Evolutionary conservation across 2,888 invertebrate genomes (phyloP).

Genomic region (Erannis defoliaria): DNA sequence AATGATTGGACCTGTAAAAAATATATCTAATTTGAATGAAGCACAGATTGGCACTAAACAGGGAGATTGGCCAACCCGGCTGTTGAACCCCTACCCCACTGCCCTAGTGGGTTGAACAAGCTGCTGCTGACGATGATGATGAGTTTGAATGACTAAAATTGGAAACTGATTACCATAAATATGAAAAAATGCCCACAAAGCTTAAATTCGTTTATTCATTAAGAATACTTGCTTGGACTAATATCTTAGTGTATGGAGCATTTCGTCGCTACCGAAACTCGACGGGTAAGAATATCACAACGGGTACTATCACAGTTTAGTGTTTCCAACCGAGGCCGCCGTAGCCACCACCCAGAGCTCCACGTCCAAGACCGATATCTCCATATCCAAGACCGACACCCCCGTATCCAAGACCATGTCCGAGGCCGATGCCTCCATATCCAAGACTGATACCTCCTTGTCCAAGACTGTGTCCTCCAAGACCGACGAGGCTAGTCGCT

Average conservation of each 20-base stretch:
- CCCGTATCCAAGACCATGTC: slow-evolving; percentile 39
- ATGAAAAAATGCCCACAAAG: neutral
- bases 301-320: slow-evolving; percentile 42
- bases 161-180: neutral
- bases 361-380: slow-evolving; percentile 33
- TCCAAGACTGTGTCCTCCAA: slow-evolving; percentile 43
- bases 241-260: slow-evolving; percentile 23
- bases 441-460: slow-evolving; percentile 39
- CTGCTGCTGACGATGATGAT: no score
- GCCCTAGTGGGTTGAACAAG: no score
- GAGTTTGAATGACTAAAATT: no score
- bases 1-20: no score
- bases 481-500: slow-evolving; percentile 34
- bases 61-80: no score
- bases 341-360: slow-evolving; percentile 31
- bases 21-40: no score
- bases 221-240: slow-evolving; percentile 13
- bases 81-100: no score
- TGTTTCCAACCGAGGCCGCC: slow-evolving; percentile 51
- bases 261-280: slow-evolving; percentile 46
- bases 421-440: slow-evolving; percentile 39
- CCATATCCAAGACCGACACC: slow-evolving; percentile 40
- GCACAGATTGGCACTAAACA: no score
- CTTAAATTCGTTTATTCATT: slow-evolving; percentile 27
- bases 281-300: slow-evolving; percentile 34